phyloP scores from a whole-genome alignment of 2,113 vertebrate species.

The Xenus cinereus region DNA sequence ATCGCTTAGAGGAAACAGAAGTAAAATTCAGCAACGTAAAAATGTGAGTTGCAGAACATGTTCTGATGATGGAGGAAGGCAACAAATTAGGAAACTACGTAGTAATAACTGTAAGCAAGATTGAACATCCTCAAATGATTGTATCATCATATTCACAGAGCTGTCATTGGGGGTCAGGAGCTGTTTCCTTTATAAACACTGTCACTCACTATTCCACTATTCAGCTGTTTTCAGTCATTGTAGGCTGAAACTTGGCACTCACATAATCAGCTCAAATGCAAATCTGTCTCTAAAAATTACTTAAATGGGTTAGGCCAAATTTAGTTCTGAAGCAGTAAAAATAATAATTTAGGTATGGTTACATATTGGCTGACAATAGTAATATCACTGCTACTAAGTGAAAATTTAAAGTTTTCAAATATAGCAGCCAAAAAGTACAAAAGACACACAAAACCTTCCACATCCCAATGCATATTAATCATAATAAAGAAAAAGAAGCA shows the following conservation, averaged over 20 bases:
- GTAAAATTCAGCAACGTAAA: background rate
- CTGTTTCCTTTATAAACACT: constrained; percentile 11
- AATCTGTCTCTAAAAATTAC: constrained; percentile 37
- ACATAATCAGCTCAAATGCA: constrained; percentile 10
- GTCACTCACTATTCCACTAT: constrained; percentile 38
- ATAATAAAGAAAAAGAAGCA: background rate
- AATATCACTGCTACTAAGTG: background rate
- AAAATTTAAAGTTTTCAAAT: background rate
- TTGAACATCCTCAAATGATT: background rate
- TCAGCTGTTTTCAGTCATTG: constrained; percentile 45
- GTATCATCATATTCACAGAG: background rate
- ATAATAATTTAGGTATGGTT: constrained; percentile 33
- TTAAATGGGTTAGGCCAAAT: constrained; percentile 42
- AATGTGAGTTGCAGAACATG: background rate
- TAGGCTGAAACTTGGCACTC: constrained; percentile 36
- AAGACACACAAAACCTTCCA: background rate
- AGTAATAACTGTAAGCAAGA: background rate
- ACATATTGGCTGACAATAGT: background rate
- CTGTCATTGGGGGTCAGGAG: constrained; percentile 34
- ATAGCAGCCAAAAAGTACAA: background rate
- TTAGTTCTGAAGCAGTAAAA: constrained; percentile 37
- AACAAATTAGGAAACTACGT: background rate
- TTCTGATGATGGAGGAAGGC: background rate
- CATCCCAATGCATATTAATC: background rate
- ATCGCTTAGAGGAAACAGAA: background rate